Evolutionary conservation across 2,888 invertebrate species (phyloP), one percentile per base, ranked within the genome.

Genomic region (Lasioglossum vierecki): DNA sequence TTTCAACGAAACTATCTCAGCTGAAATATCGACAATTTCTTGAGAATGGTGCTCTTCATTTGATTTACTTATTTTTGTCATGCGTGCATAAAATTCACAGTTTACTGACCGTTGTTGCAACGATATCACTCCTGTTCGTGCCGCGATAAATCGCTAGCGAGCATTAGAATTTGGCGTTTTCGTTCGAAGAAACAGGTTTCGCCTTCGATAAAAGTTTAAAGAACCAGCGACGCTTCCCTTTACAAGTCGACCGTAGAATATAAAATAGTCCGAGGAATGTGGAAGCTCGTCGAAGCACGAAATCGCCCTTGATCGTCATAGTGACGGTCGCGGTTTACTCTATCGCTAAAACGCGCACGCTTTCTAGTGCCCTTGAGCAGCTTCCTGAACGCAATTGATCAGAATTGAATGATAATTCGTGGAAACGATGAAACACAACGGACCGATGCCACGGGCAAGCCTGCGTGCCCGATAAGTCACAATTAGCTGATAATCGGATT

Each of bases 341-440:
- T 66, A 66, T 66, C 35, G 35, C 66, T 35, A 66, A 66, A 66
- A 66, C 35, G 35, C 35, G 66, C 66, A 66, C 68, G 68, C 68
- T 22, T 68, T 22, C 68, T 18, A 4, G 11, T 11, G 5, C 0
- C 68, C 39, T 68, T n/a, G 68, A 35, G 9, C 68, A n/a, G 18
- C 22, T 68, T 39, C 39, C 68, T n/a, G 22, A 11, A 41, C 9
- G 22, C 11, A 68, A 11, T n/a, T 68, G 39, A 68, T 41, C 5
- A 11, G 35, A 11, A 39, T 4, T 41, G 39, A 68, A 68, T 22
- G 39, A 22, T n/a, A 39, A n/a, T n/a, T 41, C 68, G 68, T n/a
- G 41, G 41, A 68, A 68, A 22, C 22, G 18, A 39, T 68, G 68
- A 22, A 39, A 41, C 22, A 39, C n/a, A n/a, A 11, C n/a, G 18